Evolutionary conservation across 1,140 invertebrate species (phyloP).

Genomic region (Brachionus koreanus): DNA sequence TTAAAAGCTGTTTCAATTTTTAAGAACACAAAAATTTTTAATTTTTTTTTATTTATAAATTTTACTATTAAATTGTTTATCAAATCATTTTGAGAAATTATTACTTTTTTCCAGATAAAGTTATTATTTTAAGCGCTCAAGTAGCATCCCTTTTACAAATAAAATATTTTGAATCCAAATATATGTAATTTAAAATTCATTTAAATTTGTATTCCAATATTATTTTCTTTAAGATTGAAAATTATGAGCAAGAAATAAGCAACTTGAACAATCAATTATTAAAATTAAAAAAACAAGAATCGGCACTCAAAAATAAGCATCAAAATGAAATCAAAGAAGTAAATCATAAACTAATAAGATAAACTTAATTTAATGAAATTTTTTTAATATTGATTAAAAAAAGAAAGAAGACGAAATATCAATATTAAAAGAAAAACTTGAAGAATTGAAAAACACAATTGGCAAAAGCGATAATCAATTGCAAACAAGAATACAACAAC

Average conservation of each 20-base stretch:
- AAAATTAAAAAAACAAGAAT: slow-evolving; percentile 1
- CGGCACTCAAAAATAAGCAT: neutral
- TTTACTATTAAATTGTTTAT: no score
- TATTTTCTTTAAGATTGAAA: neutral
- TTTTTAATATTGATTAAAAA: neutral
- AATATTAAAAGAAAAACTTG: neutral
- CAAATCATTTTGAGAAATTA: no score
- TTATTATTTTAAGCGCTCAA: no score
- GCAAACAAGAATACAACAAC: neutral
- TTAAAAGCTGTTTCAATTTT: no score
- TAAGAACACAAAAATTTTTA: no score
- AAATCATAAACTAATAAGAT: neutral
- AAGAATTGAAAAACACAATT: neutral
- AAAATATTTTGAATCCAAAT: no score
- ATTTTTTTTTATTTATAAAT: no score
- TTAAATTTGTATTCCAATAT: no score
- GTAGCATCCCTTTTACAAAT: no score
- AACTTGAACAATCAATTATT: neutral
- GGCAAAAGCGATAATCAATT: slow-evolving; percentile 37
- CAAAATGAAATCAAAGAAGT: slow-evolving; percentile 15
- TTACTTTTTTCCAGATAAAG: no score
- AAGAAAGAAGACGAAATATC: slow-evolving; percentile 19
- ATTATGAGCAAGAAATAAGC: slow-evolving; percentile 19
- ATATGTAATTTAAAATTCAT: no score
- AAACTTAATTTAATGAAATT: neutral